Evolutionary conservation across 1,140 invertebrate species (phyloP).

Genomic region (Campoletis sonorensis): DNA sequence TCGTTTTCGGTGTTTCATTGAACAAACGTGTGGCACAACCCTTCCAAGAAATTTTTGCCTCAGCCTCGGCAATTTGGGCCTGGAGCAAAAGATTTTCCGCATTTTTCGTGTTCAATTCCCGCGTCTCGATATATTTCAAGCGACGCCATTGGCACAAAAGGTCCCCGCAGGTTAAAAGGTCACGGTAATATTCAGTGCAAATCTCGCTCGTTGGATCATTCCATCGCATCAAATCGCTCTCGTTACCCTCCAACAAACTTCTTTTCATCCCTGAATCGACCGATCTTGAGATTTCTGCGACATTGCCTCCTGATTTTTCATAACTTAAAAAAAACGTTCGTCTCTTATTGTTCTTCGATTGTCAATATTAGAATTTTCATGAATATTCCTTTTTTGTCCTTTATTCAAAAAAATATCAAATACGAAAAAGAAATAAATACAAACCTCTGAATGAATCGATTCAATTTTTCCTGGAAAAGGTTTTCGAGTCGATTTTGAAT

Average conservation of each 20-base stretch:
- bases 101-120: conserved; percentile 58
- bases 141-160: conserved; percentile 60
- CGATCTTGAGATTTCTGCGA: conserved; percentile 58
- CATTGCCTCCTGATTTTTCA: conserved; percentile 58
- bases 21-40: conserved; percentile 65
- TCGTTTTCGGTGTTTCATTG: conserved; percentile 64
- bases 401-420: background rate
- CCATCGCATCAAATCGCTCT: conserved; percentile 60
- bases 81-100: conserved; percentile 59
- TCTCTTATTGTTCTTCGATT: too few relatives aligned
- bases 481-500: background rate
- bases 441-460: background rate
- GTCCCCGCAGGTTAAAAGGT: conserved; percentile 54
- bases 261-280: conserved; percentile 52
- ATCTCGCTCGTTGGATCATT: conserved; percentile 65
- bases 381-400: too few relatives aligned
- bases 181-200: conserved; percentile 57
- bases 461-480: background rate
- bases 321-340: conserved; percentile 57
- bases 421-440: background rate
- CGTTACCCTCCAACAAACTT: conserved; percentile 53
- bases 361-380: too few relatives aligned
- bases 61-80: conserved; percentile 61
- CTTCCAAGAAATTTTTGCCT: conserved; percentile 63
- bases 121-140: conserved; percentile 60